phyloP scores from a whole-genome alignment of 35 echinoderm and acorn worm species.

The Ptychodera flava region DNA sequence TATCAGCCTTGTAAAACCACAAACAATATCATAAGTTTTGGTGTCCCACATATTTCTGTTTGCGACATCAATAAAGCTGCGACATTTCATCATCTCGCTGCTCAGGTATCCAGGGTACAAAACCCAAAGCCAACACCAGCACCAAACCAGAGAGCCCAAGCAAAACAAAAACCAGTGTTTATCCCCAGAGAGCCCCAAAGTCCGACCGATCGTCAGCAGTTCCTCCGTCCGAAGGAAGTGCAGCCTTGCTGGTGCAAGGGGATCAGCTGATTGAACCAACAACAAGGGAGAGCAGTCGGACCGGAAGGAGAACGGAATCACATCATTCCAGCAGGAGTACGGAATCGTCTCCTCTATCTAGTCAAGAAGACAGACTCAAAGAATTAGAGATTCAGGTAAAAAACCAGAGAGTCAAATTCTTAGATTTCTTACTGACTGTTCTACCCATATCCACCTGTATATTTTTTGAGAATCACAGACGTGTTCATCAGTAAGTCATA shows the following conservation, averaged over 20 bases:
- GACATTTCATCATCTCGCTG: too few species aligned
- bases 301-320: not conserved
- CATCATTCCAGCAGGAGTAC: not conserved
- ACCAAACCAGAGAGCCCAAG: not conserved
- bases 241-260: not conserved
- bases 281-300: not conserved
- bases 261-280: not conserved
- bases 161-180: not conserved
- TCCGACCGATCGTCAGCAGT: not conserved
- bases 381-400: slow-evolving; percentile 45
- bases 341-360: not conserved
- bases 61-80: too few species aligned
- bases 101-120: not conserved
- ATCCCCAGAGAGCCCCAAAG: not conserved
- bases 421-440: too few species aligned
- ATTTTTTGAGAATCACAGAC: too few species aligned
- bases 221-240: not conserved
- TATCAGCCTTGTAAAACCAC: too few species aligned
- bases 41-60: too few species aligned
- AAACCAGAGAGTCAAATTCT: too few species aligned
- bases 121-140: not conserved
- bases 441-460: too few species aligned
- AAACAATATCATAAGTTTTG: too few species aligned
- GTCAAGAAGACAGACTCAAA: slow-evolving; percentile 20
- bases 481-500: too few species aligned